Conservation (phyloP, 2,888 invertebrate genomes). For the Melieria picta region DNA sequence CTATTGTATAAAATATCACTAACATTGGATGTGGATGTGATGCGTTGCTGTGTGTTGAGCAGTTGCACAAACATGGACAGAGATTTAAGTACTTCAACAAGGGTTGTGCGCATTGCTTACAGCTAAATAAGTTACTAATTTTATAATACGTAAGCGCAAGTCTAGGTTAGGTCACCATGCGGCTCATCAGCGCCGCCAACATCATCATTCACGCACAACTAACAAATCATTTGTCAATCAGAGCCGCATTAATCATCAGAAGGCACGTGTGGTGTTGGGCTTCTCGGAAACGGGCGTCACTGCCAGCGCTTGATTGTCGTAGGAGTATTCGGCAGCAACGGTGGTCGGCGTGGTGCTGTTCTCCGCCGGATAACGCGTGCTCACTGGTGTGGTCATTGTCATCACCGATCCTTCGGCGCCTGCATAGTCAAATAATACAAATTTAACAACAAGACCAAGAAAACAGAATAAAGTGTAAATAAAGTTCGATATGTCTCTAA, state of each 20-base stretch:
- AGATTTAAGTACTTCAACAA: no score
- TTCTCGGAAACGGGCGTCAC: conserved; percentile 69
- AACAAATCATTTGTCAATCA: no score
- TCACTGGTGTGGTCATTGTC: conserved; percentile 77
- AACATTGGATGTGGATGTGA: no score
- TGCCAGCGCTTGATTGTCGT: conserved; percentile 82
- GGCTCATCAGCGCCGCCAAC: no score
- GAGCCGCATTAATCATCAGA: conserved; percentile 36
- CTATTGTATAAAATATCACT: no score
- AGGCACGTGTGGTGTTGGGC: conserved; percentile 42
- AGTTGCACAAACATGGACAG: no score
- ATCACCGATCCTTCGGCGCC: conserved; percentile 72
- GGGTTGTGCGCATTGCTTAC: no score
- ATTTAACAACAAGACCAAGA: not conserved
- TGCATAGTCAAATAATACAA: conserved; percentile 25
- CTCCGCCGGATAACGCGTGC: conserved; percentile 79
- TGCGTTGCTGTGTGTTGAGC: no score
- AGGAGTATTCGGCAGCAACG: conserved; percentile 74
- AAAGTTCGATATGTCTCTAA: conserved; percentile 40
- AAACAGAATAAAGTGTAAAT: not conserved
- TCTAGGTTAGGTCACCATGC: no score
- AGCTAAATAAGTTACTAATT: no score
- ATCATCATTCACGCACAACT: no score
- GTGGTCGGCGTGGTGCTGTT: conserved; percentile 75
- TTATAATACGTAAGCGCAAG: no score